phyloP scores from a whole-genome alignment of 2,888 invertebrate species.

The Tridacna gigas region DNA sequence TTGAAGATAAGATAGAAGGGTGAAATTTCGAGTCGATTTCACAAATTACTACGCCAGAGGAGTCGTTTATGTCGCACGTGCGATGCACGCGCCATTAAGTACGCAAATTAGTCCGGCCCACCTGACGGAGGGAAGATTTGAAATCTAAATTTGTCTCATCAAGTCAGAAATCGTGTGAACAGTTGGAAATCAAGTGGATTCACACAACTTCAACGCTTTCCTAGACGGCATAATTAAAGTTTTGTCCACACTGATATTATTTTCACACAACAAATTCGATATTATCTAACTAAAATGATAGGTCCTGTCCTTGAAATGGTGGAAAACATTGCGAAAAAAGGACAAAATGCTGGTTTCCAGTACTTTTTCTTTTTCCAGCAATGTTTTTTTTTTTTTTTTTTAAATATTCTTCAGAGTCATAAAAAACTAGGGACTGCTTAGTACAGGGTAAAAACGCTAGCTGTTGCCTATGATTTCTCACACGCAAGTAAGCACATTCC shows the following conservation, averaged over 20 bases:
- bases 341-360: neutral
- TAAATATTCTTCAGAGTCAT: neutral
- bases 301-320: too few relatives aligned
- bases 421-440: neutral
- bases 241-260: too few relatives aligned
- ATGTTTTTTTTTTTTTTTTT: too few relatives aligned
- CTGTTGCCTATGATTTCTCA: too few relatives aligned
- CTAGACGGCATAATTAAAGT: too few relatives aligned
- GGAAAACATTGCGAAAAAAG: neutral
- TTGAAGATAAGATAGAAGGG: too few relatives aligned
- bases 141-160: neutral
- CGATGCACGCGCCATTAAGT: neutral
- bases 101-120: neutral
- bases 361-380: conserved; percentile 1
- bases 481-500: too few relatives aligned
- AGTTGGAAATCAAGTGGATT: neutral
- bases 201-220: too few relatives aligned
- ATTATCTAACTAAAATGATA: too few relatives aligned
- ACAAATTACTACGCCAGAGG: conserved; percentile 3
- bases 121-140: neutral
- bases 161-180: conserved; percentile 8
- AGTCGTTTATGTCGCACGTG: conserved; percentile 10
- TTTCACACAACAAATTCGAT: too few relatives aligned
- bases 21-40: neutral
- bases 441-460: neutral